Base-by-base conservation (phyloP, 2,113 vertebrate species). In the Alouatta palliata region DNA sequence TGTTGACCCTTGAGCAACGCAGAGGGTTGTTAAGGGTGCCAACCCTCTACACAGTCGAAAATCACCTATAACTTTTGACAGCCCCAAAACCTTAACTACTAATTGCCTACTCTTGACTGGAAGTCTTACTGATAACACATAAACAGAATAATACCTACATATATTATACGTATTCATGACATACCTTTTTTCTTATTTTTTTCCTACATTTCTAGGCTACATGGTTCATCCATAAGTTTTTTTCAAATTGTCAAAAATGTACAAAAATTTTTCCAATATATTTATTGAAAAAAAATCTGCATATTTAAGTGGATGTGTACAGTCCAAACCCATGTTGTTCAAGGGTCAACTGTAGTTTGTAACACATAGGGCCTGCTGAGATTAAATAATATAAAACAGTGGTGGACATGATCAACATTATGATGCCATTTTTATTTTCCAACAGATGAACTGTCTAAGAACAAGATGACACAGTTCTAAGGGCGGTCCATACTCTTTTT, bases 381-480 rank as follows among this genome's bases (percentile, higher is more conserved):
- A 84, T 40, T 79, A 94, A 75, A 87, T 73, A 77, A 87, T 25
- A 61, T 32, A 80, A 91, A 97, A 88, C 47, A 9, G 17, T 80
- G 49, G 2, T 75, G 17, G 35, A 17, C 10, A 86, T 37, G 93
- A 54, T 76, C 32, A 70, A 71, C 70, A 81, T 32, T 68, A 73
- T 90, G 49, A 89, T 56, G 19, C 45, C 66, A 79, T 88, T 80
- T 90, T 81, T 66, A 93, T 82, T 96, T 95, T 88, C n/a, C 25
- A 96, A 76, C 16, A 91, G 45, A 96, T 75, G 25, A 86, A 45
- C 23, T 61, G 21, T 73, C 47, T 71, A 68, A 88, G 52, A 82
- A 82, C 61, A 75, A 88, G 64, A 87, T 49, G 76, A 43, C 8
- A 88, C 16, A 85, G 35, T 54, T 96, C 80, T 64, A n/a, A 86